These are phyloP conservation scores for Pseudochirops cupreus DNA, from an alignment of 2,797 vertebrate species.

Conservation along the genomic window DNA sequence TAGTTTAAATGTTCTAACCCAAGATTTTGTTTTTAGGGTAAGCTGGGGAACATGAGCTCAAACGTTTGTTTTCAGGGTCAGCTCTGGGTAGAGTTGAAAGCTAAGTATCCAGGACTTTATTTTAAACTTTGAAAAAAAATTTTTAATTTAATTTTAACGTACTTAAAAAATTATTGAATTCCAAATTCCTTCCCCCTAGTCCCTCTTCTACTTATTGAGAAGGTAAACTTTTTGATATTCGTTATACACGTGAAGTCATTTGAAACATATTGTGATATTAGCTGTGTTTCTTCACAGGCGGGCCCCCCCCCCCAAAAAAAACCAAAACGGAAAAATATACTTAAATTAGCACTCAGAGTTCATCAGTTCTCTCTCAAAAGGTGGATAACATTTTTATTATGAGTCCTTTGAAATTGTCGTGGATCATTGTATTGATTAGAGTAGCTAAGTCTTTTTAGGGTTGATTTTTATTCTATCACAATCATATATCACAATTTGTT, in stretches of 20 bases:
- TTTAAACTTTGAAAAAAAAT: conserved; percentile 13
- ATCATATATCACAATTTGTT: not conserved
- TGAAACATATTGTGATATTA: not conserved
- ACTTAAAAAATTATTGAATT: not conserved
- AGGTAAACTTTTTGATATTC: not conserved
- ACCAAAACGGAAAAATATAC: not conserved
- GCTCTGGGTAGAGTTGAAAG: not conserved
- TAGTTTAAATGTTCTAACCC: not conserved
- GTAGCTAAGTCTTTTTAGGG: not conserved
- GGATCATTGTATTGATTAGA: not conserved
- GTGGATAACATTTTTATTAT: not conserved
- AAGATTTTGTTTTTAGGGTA: not conserved
- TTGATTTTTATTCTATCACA: not conserved
- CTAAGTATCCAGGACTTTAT: not conserved
- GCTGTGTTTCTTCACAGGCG: too few relatives aligned
- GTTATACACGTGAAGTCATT: not conserved
- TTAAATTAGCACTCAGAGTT: not conserved
- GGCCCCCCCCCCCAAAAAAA: not conserved
- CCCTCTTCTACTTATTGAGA: not conserved
- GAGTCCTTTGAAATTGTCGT: not conserved
- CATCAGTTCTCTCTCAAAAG: not conserved
- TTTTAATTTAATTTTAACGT: not conserved
- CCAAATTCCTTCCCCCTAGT: not conserved
- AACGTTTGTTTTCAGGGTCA: not conserved
- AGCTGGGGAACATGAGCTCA: not conserved